A percentile compares a stretch with the other conserved stretches of the same genome.
Evolutionary conservation across 2,113 vertebrate genomes (phyloP).

Genomic region (Spermophilus dauricus): DNA sequence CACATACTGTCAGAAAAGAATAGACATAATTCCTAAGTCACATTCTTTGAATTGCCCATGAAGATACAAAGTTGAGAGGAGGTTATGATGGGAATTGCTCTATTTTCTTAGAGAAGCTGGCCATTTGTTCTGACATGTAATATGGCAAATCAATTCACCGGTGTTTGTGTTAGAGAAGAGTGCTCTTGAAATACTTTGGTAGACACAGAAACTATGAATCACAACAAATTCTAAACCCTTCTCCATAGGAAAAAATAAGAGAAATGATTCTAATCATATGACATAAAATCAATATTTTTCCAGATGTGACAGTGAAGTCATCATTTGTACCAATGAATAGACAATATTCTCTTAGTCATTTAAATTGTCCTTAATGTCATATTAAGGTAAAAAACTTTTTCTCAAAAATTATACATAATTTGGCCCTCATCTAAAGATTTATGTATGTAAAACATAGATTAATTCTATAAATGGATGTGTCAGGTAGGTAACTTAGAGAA

Average conservation of each 20-base stretch:
- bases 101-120: conserved; percentile 61
- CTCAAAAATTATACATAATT: background rate
- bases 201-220: conserved; percentile 27
- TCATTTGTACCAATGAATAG: background rate
- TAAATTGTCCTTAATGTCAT: background rate
- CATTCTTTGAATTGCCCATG: conserved; percentile 52
- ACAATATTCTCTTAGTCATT: background rate
- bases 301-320: background rate
- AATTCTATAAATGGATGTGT: background rate
- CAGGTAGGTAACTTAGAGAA: background rate
- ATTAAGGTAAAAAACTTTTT: background rate
- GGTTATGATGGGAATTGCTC: conserved; percentile 43
- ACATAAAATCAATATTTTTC: background rate
- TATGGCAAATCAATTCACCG: conserved; percentile 58
- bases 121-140: conserved; percentile 65
- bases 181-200: conserved; percentile 12
- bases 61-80: conserved; percentile 50
- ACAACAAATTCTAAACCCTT: conserved; percentile 1
- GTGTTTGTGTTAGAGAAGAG: conserved; percentile 26
- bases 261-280: conserved; percentile 5
- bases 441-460: background rate
- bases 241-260: background rate
- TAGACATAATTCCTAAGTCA: conserved; percentile 34
- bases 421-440: background rate
- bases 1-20: conserved; percentile 60